A percentile compares a stretch with the other conserved stretches of the same genome.
Conservation (phyloP, 2,113 vertebrate genomes). For the Nipponia nippon region DNA sequence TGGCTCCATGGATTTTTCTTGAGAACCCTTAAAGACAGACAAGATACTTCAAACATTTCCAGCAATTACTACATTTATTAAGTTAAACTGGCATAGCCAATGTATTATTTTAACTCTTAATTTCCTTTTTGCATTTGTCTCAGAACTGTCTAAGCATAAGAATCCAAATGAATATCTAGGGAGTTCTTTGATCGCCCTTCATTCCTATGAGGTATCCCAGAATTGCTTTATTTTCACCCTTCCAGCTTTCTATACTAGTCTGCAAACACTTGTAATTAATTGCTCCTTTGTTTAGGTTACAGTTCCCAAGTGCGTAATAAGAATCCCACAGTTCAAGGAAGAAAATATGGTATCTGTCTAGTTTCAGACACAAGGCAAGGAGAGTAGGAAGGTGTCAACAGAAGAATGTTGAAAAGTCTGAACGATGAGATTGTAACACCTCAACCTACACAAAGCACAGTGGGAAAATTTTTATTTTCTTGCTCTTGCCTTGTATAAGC, state of each 20-base stretch:
- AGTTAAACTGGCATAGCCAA: neutral
- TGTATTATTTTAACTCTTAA: neutral
- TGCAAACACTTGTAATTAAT: neutral
- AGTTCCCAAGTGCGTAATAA: neutral
- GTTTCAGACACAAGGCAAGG: neutral
- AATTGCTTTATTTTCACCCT: neutral
- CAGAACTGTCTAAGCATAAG: neutral
- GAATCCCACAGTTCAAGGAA: neutral
- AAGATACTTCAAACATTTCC: neutral
- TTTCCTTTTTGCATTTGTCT: neutral
- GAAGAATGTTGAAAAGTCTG: neutral
- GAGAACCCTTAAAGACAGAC: neutral
- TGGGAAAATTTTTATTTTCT: neutral
- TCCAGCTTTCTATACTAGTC: neutral
- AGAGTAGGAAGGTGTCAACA: neutral
- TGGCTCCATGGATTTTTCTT: neutral
- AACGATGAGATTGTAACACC: neutral
- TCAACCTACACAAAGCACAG: neutral
- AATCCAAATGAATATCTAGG: neutral
- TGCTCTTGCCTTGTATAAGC: neutral
- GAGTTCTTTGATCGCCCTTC: neutral
- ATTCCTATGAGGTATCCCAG: neutral
- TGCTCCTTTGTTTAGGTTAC: neutral
- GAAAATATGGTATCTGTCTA: neutral
- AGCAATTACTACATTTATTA: neutral